Conservation (phyloP, 2,888 invertebrate species). For the Polietes domitor region DNA sequence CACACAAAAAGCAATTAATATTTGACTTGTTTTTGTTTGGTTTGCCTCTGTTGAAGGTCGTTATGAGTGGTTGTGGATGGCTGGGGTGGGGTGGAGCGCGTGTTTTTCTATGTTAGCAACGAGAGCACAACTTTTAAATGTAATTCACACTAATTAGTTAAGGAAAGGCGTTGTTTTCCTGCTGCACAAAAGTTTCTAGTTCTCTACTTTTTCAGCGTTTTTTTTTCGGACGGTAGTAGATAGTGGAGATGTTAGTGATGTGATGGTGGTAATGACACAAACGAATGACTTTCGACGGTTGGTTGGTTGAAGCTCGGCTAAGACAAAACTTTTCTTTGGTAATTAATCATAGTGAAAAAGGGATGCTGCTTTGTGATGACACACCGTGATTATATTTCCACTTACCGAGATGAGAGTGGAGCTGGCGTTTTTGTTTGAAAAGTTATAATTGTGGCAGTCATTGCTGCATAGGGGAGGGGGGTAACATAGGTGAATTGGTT, state of each 20-base stretch:
- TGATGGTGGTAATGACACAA: slow-evolving; percentile 33
- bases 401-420: neutral
- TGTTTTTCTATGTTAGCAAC: slow-evolving; percentile 1
- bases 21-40: neutral
- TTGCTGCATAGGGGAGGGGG: too few species aligned
- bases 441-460: too few species aligned
- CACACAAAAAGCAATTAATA: slow-evolving; percentile 4
- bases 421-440: neutral
- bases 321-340: neutral
- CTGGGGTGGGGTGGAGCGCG: neutral
- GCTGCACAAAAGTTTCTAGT: neutral
- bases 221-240: neutral
- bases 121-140: slow-evolving; percentile 33
- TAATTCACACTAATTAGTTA: slow-evolving; percentile 53
- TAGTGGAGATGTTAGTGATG: neutral
- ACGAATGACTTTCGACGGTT: neutral
- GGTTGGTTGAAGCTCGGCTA: neutral
- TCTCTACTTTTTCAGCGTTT: too few species aligned
- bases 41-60: neutral
- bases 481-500: too few species aligned
- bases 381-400: neutral
- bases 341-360: slow-evolving; percentile 10
- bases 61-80: too few species aligned
- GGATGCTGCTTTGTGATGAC: neutral
- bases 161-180: slow-evolving; percentile 42